Conservation (phyloP, 2,113 vertebrate species). For the Petrocephalus microphthalmus region DNA sequence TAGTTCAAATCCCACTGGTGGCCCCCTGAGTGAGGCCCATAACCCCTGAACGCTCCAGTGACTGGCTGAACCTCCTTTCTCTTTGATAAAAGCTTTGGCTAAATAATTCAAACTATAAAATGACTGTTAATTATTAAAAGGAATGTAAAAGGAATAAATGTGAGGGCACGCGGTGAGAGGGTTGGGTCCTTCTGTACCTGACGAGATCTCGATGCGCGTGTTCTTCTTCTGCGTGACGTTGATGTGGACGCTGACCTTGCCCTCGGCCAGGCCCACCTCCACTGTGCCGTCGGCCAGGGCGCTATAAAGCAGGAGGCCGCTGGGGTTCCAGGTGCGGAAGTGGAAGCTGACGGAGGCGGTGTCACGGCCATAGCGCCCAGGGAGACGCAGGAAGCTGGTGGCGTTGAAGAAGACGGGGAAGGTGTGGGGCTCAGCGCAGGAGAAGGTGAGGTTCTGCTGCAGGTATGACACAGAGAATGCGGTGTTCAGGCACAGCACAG, state of each 20-base stretch:
- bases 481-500: neutral
- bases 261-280: conserved; percentile 79
- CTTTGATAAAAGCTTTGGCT: neutral
- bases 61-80: neutral
- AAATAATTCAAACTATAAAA: neutral
- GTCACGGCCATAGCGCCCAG: conserved; percentile 73
- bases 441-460: conserved; percentile 88
- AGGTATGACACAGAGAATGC: neutral
- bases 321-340: conserved; percentile 92
- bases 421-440: conserved; percentile 76
- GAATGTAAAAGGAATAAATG: neutral
- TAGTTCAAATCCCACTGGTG: neutral
- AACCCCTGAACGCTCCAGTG: neutral
- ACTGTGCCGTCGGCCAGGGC: conserved; percentile 76
- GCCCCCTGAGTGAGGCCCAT: neutral
- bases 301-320: conserved; percentile 81
- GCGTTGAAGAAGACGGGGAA: conserved; percentile 93
- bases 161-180: neutral
- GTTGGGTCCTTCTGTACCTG: conserved; percentile 61
- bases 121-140: neutral
- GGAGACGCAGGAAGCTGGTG: conserved; percentile 81
- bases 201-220: conserved; percentile 81
- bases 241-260: conserved; percentile 78
- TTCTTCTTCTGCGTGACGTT: conserved; percentile 77
- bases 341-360: conserved; percentile 80